Evolutionary conservation across 2,888 invertebrate genomes (phyloP).

Genomic region (Agrilus mali): DNA sequence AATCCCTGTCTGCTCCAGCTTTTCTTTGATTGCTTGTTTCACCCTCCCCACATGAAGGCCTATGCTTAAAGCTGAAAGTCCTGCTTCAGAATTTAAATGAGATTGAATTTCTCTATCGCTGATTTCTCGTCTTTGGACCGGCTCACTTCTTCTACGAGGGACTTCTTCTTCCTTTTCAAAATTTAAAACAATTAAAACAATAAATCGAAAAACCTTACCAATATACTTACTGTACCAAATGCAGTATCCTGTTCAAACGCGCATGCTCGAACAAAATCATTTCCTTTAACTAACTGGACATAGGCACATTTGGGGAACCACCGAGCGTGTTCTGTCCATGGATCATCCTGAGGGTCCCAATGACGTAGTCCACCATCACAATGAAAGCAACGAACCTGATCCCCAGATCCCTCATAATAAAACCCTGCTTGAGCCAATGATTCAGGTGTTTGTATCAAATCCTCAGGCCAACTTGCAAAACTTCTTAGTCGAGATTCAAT

Average conservation of each 20-base stretch:
- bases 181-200: too few species aligned
- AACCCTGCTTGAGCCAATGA: slow-evolving; percentile 78
- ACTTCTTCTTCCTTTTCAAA: slow-evolving; percentile 6
- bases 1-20: slow-evolving; percentile 43
- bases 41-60: slow-evolving; percentile 47
- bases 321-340: slow-evolving; percentile 87
- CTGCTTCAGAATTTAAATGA: slow-evolving; percentile 34
- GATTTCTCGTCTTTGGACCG: slow-evolving; percentile 19
- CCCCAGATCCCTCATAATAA: slow-evolving; percentile 63
- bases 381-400: slow-evolving; percentile 83
- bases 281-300: slow-evolving; percentile 68
- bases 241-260: slow-evolving; percentile 21
- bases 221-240: not conserved
- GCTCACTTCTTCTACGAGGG: slow-evolving; percentile 10
- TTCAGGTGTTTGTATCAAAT: slow-evolving; percentile 61
- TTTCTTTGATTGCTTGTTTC: slow-evolving; percentile 42
- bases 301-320: slow-evolving; percentile 89
- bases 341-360: slow-evolving; percentile 84
- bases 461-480: slow-evolving; percentile 65
- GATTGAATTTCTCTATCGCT: slow-evolving; percentile 30
- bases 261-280: slow-evolving; percentile 53
- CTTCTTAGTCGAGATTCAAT: slow-evolving; percentile 56
- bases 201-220: too few species aligned
- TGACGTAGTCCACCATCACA: slow-evolving; percentile 85
- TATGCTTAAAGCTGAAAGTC: slow-evolving; percentile 43